These are phyloP conservation scores for Odontophorus gujanensis DNA, from an alignment of 2,113 vertebrate genomes.

Conservation along the genomic window DNA sequence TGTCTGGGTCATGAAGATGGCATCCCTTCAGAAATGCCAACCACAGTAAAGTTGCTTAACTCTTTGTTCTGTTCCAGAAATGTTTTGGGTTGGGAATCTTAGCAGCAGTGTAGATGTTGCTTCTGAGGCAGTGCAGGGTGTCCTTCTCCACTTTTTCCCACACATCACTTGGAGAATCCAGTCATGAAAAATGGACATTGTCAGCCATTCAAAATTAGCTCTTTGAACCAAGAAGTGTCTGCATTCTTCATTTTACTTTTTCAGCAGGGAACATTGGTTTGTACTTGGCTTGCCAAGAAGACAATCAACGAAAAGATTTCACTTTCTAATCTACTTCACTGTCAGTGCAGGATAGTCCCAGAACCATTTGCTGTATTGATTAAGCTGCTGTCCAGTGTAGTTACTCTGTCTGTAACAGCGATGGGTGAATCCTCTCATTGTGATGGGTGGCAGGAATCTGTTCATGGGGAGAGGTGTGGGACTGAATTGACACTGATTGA, in stretches of 20 bases:
- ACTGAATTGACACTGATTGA: background rate
- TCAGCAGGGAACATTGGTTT: background rate
- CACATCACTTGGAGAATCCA: background rate
- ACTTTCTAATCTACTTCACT: background rate
- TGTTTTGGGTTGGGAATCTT: background rate
- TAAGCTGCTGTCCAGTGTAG: background rate
- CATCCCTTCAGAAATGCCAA: background rate
- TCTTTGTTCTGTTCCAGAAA: background rate
- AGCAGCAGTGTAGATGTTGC: background rate
- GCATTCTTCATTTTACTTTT: background rate
- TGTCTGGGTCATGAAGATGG: background rate
- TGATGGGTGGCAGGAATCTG: background rate
- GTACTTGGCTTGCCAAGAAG: background rate
- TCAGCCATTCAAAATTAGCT: background rate
- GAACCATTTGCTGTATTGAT: background rate
- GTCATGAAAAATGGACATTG: background rate
- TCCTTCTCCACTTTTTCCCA: background rate
- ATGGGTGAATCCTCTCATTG: background rate
- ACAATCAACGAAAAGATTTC: background rate
- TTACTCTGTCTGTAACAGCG: rapidly evolving
- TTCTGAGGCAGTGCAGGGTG: background rate
- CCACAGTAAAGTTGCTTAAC: background rate
- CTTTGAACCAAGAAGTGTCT: background rate
- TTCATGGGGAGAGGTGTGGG: background rate
- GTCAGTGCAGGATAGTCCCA: background rate